phyloP scores from a whole-genome alignment of 2,113 vertebrate genomes.

The Xiphophorus maculatus region DNA sequence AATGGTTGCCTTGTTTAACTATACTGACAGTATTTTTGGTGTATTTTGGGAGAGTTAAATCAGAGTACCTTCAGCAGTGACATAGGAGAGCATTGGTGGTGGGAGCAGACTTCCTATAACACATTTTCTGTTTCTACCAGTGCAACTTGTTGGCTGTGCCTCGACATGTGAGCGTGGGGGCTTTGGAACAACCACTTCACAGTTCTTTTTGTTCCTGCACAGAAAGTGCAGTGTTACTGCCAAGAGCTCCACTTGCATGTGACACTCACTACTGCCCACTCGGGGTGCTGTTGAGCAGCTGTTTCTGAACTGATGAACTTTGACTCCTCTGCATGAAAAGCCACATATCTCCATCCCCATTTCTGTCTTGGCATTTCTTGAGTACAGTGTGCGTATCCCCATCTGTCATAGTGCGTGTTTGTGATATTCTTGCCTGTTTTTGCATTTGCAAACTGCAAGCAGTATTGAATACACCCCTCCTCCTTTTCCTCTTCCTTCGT shows the following conservation, averaged over 20 bases:
- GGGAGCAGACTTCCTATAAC: slow-evolving; percentile 64
- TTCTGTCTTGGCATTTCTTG: slow-evolving; percentile 60
- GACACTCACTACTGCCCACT: slow-evolving; percentile 59
- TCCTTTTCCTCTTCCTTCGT: slow-evolving; percentile 56
- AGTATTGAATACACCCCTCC: slow-evolving; percentile 54
- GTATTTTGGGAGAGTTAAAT: background rate
- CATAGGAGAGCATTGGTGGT: slow-evolving; percentile 71
- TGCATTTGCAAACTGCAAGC: slow-evolving; percentile 62
- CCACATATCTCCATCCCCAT: slow-evolving; percentile 59
- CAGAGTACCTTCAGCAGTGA: slow-evolving; percentile 2
- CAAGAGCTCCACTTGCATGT: slow-evolving; percentile 75
- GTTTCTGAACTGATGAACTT: slow-evolving; percentile 65
- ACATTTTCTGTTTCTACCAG: slow-evolving; percentile 79
- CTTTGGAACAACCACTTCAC: slow-evolving; percentile 69
- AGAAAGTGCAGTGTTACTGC: slow-evolving; percentile 59
- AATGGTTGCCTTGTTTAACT: slow-evolving; percentile 9
- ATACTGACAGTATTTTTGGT: background rate
- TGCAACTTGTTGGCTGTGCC: slow-evolving; percentile 73
- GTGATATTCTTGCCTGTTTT: slow-evolving; percentile 59
- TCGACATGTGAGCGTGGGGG: slow-evolving; percentile 57
- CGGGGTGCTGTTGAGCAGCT: slow-evolving; percentile 63
- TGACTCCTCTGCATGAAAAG: slow-evolving; percentile 70
- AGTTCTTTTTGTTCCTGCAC: slow-evolving; percentile 65
- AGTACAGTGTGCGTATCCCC: slow-evolving; percentile 58
- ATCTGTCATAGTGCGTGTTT: slow-evolving; percentile 67